Conservation (phyloP, 2,113 vertebrate genomes). For the Sisor rabdophorus region DNA sequence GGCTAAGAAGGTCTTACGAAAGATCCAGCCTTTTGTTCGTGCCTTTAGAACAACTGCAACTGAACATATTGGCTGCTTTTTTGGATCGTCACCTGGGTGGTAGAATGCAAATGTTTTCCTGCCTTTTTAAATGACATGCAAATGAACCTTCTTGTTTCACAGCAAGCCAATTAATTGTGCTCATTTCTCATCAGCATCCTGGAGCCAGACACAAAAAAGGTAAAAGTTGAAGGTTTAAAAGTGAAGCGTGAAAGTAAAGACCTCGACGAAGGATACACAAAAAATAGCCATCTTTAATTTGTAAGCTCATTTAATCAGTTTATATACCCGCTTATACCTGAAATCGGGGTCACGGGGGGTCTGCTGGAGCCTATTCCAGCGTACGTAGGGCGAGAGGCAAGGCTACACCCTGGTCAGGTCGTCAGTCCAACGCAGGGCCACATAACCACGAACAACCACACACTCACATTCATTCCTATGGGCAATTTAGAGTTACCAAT, state of each 20-base stretch:
- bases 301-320: no score
- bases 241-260: not conserved
- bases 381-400: no score
- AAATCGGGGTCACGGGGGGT: no score
- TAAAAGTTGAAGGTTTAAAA: not conserved
- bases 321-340: no score
- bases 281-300: slow-evolving; percentile 53
- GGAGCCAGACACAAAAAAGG: not conserved
- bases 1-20: not conserved
- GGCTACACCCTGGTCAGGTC: no score
- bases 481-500: no score
- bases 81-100: not conserved
- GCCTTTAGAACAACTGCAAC: slow-evolving; percentile 2
- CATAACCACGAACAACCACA: no score
- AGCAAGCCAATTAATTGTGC: slow-evolving; percentile 7
- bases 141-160: slow-evolving; percentile 26
- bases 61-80: not conserved
- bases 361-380: no score
- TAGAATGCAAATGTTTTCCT: slow-evolving; percentile 5
- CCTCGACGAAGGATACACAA: not conserved
- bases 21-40: not conserved
- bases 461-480: no score
- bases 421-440: no score
- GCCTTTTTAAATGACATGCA: slow-evolving; percentile 12
- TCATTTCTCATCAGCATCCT: slow-evolving; percentile 27